Conservation (phyloP, 2,797 vertebrate species). For the Champsocephalus esox region DNA sequence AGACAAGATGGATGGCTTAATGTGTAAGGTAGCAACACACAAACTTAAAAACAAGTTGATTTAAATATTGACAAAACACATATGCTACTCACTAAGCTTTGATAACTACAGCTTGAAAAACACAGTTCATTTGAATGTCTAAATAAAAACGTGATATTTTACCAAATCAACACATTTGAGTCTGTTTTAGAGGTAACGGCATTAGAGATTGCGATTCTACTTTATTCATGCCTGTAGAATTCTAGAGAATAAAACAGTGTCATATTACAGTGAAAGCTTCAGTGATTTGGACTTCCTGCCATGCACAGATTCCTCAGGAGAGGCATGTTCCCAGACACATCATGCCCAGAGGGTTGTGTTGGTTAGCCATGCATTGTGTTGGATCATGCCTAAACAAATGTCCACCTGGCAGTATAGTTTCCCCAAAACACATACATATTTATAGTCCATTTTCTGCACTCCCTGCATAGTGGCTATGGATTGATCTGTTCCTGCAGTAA, state of each 20-base stretch:
- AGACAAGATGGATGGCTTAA: too few species aligned
- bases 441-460: constrained; percentile 37
- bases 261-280: neutral
- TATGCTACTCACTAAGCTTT: too few species aligned
- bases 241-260: neutral
- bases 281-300: constrained; percentile 2
- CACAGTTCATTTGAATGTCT: too few species aligned
- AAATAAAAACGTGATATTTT: too few species aligned
- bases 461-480: constrained; percentile 35
- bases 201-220: too few species aligned
- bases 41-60: too few species aligned
- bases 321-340: neutral
- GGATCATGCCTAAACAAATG: constrained; percentile 38
- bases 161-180: too few species aligned
- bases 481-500: constrained; percentile 69
- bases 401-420: constrained; percentile 25
- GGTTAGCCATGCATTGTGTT: constrained; percentile 7
- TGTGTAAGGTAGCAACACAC: too few species aligned
- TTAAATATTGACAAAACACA: too few species aligned
- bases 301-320: neutral
- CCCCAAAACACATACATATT: constrained; percentile 52
- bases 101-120: too few species aligned
- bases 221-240: neutral
- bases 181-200: too few species aligned
- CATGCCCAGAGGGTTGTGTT: neutral